Conservation (phyloP, 2,888 invertebrate species). For the Onthophagus sagittarius region DNA sequence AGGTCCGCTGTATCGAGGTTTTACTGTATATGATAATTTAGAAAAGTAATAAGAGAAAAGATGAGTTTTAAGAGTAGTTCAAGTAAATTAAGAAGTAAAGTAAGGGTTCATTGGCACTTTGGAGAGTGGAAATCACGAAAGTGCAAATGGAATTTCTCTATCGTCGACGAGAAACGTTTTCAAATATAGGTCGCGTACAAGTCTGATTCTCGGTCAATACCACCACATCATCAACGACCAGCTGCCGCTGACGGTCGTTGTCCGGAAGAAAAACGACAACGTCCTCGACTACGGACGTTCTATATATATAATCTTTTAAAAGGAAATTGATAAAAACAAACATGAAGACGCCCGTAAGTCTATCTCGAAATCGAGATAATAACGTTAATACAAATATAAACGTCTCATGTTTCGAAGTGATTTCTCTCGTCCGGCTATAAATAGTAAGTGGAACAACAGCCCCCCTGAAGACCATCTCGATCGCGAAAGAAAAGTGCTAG, state of each 20-base stretch:
- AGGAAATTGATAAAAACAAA: too few relatives aligned
- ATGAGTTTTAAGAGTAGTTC: too few relatives aligned
- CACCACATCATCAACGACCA: constrained; percentile 29
- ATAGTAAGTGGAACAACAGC: constrained; percentile 35
- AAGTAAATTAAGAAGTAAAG: neutral
- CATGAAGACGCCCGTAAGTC: too few relatives aligned
- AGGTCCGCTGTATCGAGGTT: too few relatives aligned
- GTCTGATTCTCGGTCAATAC: constrained; percentile 39
- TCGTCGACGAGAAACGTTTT: constrained; percentile 2
- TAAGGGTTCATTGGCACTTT: neutral
- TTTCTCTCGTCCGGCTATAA: constrained; percentile 38
- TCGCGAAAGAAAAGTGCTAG: constrained; percentile 22
- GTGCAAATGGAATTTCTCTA: constrained; percentile 33
- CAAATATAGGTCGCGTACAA: constrained; percentile 38
- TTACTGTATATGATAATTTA: too few relatives aligned
- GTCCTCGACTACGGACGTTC: too few relatives aligned
- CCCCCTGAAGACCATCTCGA: constrained; percentile 22
- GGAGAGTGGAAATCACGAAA: constrained; percentile 26
- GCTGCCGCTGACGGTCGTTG: constrained; percentile 26
- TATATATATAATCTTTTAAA: too few relatives aligned
- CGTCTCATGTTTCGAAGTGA: constrained; percentile 29
- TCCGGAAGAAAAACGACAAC: too few relatives aligned
- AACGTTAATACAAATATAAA: too few relatives aligned
- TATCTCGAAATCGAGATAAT: too few relatives aligned
- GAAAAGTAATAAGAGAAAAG: too few relatives aligned